Percentiles rank a stretch among this genome's conserved stretches.
Evolutionary conservation across 2,888 invertebrate species (phyloP).

Genomic region (Troilus luridus): DNA sequence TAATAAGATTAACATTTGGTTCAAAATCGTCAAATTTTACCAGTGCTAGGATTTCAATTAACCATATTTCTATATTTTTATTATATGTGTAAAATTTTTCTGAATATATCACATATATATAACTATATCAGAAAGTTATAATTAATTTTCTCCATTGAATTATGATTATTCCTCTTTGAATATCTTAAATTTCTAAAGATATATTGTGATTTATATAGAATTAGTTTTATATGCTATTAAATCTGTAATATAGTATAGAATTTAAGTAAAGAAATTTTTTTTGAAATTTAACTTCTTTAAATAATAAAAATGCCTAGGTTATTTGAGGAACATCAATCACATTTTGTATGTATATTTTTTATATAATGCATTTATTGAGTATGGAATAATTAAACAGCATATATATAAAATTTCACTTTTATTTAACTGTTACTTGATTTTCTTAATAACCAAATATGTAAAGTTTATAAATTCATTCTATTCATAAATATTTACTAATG

Average conservation of each 20-base stretch:
- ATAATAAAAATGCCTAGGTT: neutral
- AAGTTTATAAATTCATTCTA: too few species aligned
- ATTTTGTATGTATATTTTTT: too few species aligned
- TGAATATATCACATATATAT: neutral
- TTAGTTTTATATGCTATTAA: neutral
- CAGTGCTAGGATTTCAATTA: neutral
- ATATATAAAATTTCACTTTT: neutral
- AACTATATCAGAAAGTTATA: neutral
- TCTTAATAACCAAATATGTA: too few species aligned
- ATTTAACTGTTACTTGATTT: neutral
- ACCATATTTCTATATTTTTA: neutral
- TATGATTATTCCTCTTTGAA: neutral
- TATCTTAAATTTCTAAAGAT: neutral
- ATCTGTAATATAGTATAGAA: neutral
- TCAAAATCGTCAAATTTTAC: neutral
- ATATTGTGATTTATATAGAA: neutral
- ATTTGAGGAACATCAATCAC: too few species aligned
- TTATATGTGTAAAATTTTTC: neutral
- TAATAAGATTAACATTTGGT: neutral
- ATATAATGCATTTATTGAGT: too few species aligned
- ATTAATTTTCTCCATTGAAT: neutral
- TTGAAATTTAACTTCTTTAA: neutral
- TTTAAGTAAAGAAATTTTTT: neutral
- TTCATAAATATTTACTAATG: neutral
- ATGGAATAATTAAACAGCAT: too few species aligned